These are phyloP conservation scores for Ditylenchus dipsaci DNA, from an alignment of 1,140 invertebrate species.

Conservation along the genomic window DNA sequence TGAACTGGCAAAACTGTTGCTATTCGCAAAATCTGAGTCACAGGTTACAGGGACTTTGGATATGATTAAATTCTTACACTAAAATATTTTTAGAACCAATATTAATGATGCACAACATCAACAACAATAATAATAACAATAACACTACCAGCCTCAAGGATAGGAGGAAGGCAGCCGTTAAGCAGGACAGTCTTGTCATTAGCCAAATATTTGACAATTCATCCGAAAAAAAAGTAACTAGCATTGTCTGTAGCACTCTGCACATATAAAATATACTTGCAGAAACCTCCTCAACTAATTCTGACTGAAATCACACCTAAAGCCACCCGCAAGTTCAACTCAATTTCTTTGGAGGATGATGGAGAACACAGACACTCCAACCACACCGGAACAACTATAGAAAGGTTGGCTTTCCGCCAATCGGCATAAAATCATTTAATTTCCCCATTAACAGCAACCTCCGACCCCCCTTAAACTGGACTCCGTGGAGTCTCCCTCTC, in stretches of 20 bases:
- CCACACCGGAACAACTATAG: too few relatives aligned
- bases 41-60: too few relatives aligned
- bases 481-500: not conserved
- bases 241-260: too few relatives aligned
- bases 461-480: not conserved
- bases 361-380: too few relatives aligned
- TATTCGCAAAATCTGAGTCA: too few relatives aligned
- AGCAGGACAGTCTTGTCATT: conserved; percentile 4
- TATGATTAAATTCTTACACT: not conserved
- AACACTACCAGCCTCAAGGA: conserved; percentile 4
- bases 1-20: too few relatives aligned
- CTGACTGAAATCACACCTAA: conserved; percentile 7
- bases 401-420: conserved; percentile 3
- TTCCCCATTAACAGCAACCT: not conserved
- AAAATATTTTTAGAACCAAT: conserved; percentile 17
- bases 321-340: conserved; percentile 12
- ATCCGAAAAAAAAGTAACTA: too few relatives aligned
- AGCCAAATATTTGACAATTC: too few relatives aligned
- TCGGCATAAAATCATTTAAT: not conserved
- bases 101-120: too few relatives aligned
- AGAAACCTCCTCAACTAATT: not conserved
- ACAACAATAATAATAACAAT: too few relatives aligned
- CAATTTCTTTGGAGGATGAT: conserved; percentile 15
- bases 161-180: not conserved
- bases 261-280: too few relatives aligned